Evolutionary conservation across 2,888 invertebrate species (phyloP), one percentile per base, ranked within the genome.

Genomic region (Epistrophe grossulariae): DNA sequence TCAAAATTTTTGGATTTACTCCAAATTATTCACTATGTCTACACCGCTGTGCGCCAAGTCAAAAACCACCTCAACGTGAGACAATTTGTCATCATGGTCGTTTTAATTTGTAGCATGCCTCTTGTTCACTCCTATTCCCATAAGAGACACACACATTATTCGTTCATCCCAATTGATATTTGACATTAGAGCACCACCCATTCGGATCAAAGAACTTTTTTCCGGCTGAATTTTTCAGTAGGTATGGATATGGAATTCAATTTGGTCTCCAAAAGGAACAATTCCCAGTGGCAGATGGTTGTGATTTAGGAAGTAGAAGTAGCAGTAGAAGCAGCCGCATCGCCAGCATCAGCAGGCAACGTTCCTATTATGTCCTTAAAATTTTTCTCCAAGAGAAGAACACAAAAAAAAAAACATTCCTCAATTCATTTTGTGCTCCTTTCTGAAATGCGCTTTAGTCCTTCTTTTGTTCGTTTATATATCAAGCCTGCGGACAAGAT

Each of bases 81-180:
- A 80, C 60, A 80, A 84, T 84, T 84, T 84, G 84, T 84, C 84
- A 80, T 68, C 52, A 38, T 55, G 45, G 60, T 64, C 68, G 71
- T 84, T 79, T 71, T 71, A 74, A 74, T 79, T 74, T 84, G 84
- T 71, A 79, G 48, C 24, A 45, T 24, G 19, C 38, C 43, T 28
- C 43, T 17, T 43, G 31, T 31, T 66, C 17, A 17, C 35, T n/a
- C 8, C 40, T 17, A 28, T 19, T 28, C 17, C 17, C 48, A 43
- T 15, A 31, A 1, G 0, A 17, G 13, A n/a, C 35, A 40, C 31
- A 40, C 31, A 62, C 70, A 62, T 11, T 24, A 55, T 52, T 48
- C 48, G 48, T 66, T 40, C 40, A 55, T 55, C 45, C 48, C 73
- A 79, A 79, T 68, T 79, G 59, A 79, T 62, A 50, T 70, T 71